Base-by-base conservation (phyloP, 2,888 invertebrate species). In the Watsonalla cultraria region DNA sequence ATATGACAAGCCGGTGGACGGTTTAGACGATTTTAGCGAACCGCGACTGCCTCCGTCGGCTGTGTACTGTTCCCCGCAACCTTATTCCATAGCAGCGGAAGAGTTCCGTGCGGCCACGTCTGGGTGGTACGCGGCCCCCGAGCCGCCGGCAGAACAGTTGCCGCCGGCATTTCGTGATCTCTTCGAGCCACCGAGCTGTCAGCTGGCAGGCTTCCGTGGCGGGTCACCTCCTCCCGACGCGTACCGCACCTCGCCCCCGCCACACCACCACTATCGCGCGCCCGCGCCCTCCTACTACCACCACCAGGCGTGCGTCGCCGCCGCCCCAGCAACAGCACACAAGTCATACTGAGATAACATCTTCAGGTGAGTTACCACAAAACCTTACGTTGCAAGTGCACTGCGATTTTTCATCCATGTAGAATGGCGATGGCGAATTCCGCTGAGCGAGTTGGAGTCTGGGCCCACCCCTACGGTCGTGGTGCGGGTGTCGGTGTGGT, bases 261-360 rank as follows among this genome's bases (percentile, higher is more conserved):
- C 86, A 42, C 88, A 92, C 58, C 89, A 92, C 55, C 86, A 90
- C 80, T 82, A 90, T 72, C 81, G 88, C 71, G 65, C 92, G 54
- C 86, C 90, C 13, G 87, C 87, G 48, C 86, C 89, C 47, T 81
- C 90, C 45, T 88, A 92, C 66, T 89, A 92, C 58, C 92, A 93
- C 64, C 93, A 93, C 66, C 93, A 92, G 76, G 92, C 93, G 62
- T 93, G 93, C 80, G 92, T 92, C 50, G 92, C 91, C 50, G 89
- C 90, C 46, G 89, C 81, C 51, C 88, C 90, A 45, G 79, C 89
- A 51, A 83, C 88, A 51, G 87, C 89, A 52, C 90, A 90, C 70
- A 91, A 91, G 77, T 91, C 90, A 66, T 90, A 90, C 84, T 91
- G 89, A 90, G 84, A 81, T 64, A 72, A 59, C 57, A 70, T 70